phyloP scores from a whole-genome alignment of 2,113 vertebrate genomes.

The Sylvilagus bachmani region DNA sequence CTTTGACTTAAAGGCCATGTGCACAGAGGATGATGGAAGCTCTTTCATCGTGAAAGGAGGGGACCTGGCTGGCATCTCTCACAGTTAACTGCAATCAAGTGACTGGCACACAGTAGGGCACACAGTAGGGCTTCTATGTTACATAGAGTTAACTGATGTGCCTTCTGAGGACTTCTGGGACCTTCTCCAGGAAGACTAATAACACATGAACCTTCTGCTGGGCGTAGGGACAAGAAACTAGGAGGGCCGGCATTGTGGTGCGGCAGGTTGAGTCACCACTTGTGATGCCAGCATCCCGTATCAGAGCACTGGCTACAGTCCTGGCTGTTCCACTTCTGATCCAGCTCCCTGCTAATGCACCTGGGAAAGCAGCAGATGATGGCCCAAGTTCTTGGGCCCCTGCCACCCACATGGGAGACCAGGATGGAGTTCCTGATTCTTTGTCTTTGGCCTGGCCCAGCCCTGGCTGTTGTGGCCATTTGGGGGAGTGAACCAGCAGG shows the following conservation, averaged over 20 bases:
- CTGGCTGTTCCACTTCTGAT: no score
- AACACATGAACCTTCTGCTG: background rate
- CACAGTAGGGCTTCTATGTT: background rate
- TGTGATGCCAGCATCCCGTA: no score
- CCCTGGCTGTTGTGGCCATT: no score
- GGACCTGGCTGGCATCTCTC: background rate
- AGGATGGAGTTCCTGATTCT: no score
- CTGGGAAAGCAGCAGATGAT: no score
- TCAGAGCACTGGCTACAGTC: no score
- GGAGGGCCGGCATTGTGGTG: background rate
- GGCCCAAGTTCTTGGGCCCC: no score
- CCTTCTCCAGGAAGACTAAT: background rate
- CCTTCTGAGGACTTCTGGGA: background rate
- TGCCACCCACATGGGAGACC: no score
- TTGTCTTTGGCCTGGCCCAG: no score
- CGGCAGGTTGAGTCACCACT: no score
- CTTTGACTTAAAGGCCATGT: background rate
- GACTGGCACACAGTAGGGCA: background rate
- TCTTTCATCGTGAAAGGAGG: background rate
- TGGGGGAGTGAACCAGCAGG: no score
- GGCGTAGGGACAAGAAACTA: background rate
- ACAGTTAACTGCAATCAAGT: background rate
- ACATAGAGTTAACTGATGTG: background rate
- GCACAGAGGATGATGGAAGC: background rate
- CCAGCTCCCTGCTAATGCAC: no score